These are phyloP conservation scores for Erithacus rubecula DNA, from an alignment of 2,797 vertebrate genomes.

Conservation along the genomic window DNA sequence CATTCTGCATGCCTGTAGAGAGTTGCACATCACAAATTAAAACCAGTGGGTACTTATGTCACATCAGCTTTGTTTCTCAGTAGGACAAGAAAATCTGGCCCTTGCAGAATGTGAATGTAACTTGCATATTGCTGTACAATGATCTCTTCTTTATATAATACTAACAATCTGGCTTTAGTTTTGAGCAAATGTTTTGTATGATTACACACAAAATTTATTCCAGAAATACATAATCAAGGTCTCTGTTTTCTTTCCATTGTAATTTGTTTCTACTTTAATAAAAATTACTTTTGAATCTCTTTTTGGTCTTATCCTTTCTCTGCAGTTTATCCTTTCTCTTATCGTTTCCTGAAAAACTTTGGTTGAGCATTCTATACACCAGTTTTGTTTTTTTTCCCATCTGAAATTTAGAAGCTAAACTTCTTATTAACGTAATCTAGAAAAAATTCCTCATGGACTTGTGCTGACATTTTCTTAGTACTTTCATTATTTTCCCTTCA, in stretches of 20 bases:
- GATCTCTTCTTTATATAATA: background rate
- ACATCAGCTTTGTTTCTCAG: background rate
- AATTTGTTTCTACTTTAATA: background rate
- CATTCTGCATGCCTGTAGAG: background rate
- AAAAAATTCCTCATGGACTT: background rate
- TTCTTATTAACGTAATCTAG: background rate
- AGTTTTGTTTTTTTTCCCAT: background rate
- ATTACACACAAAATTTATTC: background rate
- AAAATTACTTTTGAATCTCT: background rate
- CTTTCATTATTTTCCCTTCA: background rate
- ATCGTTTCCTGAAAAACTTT: background rate
- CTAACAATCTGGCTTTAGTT: background rate
- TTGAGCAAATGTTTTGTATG: background rate
- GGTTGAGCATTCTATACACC: background rate
- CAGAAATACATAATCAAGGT: background rate
- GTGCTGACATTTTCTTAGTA: background rate
- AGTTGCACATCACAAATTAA: background rate
- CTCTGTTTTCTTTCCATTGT: background rate
- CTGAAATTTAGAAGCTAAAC: background rate
- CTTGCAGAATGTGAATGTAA: background rate
- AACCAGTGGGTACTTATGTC: background rate
- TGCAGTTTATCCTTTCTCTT: background rate
- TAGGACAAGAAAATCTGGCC: background rate
- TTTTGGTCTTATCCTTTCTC: background rate
- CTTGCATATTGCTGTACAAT: background rate